These are phyloP conservation scores for Periophthalmus modestus DNA, from an alignment of 2,113 vertebrate species.

Conservation along the genomic window DNA sequence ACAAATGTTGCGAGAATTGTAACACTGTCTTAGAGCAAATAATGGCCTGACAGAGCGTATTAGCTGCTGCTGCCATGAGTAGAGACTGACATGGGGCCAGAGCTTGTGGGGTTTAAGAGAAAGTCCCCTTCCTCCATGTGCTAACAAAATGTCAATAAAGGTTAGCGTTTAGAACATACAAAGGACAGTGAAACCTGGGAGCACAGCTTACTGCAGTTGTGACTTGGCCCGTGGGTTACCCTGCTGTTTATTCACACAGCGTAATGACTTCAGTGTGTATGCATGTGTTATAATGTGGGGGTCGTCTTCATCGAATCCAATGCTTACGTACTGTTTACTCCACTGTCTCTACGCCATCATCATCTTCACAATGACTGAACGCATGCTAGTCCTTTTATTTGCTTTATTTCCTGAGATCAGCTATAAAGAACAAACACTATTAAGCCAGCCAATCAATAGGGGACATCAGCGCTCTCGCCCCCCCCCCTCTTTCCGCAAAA, in stretches of 20 bases:
- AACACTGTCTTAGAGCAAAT: constrained; percentile 64
- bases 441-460: constrained; percentile 81
- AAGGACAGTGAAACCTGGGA: constrained; percentile 30
- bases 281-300: not conserved
- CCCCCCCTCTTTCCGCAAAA: constrained; percentile 60
- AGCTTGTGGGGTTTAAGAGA: constrained; percentile 44
- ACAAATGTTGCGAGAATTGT: constrained; percentile 67
- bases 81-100: constrained; percentile 34
- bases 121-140: constrained; percentile 25
- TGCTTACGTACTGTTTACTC: constrained; percentile 8
- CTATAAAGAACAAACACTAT: constrained; percentile 84
- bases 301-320: not conserved
- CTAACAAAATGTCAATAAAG: constrained; percentile 50
- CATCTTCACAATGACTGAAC: constrained; percentile 53
- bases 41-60: constrained; percentile 58
- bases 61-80: constrained; percentile 42
- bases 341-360: constrained; percentile 40
- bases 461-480: constrained; percentile 70
- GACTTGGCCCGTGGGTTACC: constrained; percentile 1
- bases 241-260: constrained; percentile 22
- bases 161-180: constrained; percentile 37
- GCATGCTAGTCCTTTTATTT: constrained; percentile 76
- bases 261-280: constrained; percentile 8
- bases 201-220: constrained; percentile 23
- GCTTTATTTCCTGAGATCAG: constrained; percentile 81